Conservation (phyloP, 2,113 vertebrate species). For the Chloebia gouldiae region DNA sequence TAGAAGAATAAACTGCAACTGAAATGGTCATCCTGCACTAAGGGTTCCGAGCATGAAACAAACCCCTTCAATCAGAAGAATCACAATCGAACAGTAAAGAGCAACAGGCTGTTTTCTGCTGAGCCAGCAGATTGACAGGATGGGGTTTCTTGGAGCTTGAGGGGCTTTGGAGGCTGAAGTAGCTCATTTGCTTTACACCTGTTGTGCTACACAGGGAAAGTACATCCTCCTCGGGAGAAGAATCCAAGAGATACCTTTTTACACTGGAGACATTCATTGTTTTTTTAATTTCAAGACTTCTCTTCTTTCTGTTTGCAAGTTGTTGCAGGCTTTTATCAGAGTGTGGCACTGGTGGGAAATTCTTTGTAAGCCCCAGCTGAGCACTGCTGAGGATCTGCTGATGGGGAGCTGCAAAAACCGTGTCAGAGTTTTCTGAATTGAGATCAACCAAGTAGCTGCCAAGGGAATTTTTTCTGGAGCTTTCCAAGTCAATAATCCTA, state of each 20-base stretch:
- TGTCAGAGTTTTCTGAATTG: not conserved
- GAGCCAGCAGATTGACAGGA: not conserved
- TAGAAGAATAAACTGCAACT: not conserved
- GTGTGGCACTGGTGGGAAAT: not conserved
- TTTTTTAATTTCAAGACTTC: not conserved
- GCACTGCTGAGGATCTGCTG: not conserved
- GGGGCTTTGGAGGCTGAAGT: conserved; percentile 47
- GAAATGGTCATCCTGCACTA: not conserved
- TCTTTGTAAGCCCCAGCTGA: not conserved
- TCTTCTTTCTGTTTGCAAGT: not conserved
- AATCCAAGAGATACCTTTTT: not conserved
- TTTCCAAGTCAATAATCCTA: not conserved
- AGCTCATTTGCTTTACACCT: conserved; percentile 34
- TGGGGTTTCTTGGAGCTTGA: not conserved
- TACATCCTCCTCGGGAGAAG: conserved; percentile 8
- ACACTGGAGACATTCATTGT: not conserved
- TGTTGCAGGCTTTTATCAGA: not conserved
- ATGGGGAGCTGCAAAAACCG: not conserved
- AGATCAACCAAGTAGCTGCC: not conserved
- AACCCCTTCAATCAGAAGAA: conserved; percentile 51
- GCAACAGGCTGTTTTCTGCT: not conserved
- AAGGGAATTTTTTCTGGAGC: not conserved
- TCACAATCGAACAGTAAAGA: conserved; percentile 74
- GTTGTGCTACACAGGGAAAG: not conserved
- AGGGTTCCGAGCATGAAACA: accelerated